These are phyloP conservation scores for Corydoras maculifer DNA, from an alignment of 2,113 vertebrate species.

Conservation along the genomic window DNA sequence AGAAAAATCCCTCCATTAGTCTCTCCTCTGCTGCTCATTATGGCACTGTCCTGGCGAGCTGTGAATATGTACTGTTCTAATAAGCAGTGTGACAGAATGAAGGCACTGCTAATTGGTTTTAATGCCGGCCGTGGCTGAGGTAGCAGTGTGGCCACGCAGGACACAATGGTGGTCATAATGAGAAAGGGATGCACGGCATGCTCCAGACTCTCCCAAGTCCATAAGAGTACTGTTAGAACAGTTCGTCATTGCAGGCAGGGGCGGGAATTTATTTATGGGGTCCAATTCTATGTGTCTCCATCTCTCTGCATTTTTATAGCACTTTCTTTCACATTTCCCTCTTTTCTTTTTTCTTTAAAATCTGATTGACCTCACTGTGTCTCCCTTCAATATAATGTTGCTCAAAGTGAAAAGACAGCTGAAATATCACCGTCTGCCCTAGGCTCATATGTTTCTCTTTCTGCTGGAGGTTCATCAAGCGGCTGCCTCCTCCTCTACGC, in stretches of 20 bases:
- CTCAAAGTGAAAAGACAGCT: conserved; percentile 58
- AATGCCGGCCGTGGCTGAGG: conserved; percentile 49
- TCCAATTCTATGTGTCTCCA: conserved; percentile 9
- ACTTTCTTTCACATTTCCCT: background rate
- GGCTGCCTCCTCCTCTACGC: conserved; percentile 24
- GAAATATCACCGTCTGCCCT: conserved; percentile 73
- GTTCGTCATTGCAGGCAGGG: conserved; percentile 9
- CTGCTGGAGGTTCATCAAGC: conserved; percentile 61
- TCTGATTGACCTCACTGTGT: conserved; percentile 66
- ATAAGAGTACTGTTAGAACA: conserved; percentile 1
- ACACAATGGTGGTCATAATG: conserved; percentile 52
- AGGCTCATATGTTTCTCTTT: conserved; percentile 64
- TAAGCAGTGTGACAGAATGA: conserved; percentile 59
- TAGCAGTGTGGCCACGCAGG: conserved; percentile 51
- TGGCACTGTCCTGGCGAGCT: conserved; percentile 56
- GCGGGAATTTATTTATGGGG: conserved; percentile 16
- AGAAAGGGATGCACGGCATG: conserved; percentile 35
- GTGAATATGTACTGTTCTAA: conserved; percentile 68
- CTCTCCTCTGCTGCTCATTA: conserved; percentile 62
- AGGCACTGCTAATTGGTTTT: conserved; percentile 55
- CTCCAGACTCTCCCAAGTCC: conserved; percentile 17
- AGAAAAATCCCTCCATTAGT: conserved; percentile 44
- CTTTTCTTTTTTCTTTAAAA: conserved; percentile 43
- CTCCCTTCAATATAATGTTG: conserved; percentile 67
- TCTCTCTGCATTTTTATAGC: background rate